These are phyloP conservation scores for Dinoponera quadriceps DNA, from an alignment of 1,140 invertebrate genomes.

Conservation along the genomic window DNA sequence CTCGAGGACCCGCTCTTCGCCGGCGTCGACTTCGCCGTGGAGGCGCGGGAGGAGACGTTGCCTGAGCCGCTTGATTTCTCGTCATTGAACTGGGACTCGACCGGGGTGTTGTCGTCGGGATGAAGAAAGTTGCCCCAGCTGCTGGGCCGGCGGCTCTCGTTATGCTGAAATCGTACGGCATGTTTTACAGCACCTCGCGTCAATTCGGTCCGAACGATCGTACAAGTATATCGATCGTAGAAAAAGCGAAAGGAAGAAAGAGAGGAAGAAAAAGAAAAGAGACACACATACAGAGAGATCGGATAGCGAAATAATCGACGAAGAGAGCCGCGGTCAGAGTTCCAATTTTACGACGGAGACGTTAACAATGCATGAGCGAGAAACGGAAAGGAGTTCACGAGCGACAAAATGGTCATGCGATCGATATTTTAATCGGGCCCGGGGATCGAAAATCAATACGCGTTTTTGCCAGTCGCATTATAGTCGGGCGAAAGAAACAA, in stretches of 20 bases:
- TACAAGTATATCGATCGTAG: background rate
- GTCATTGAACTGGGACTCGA: slow-evolving; percentile 70
- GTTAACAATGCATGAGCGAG: background rate
- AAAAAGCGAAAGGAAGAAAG: background rate
- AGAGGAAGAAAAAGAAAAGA: background rate
- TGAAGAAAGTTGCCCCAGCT: slow-evolving; percentile 20
- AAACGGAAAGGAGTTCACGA: slow-evolving; percentile 6
- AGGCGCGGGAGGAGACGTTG: slow-evolving; percentile 64
- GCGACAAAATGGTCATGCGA: slow-evolving; percentile 12
- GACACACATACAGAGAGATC: too few species aligned
- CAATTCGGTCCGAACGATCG: too few species aligned
- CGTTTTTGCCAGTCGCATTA: background rate
- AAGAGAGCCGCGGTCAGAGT: background rate
- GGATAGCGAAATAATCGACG: background rate
- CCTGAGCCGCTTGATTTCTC: slow-evolving; percentile 69
- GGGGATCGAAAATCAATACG: slow-evolving; percentile 18
- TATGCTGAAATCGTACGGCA: slow-evolving; percentile 55
- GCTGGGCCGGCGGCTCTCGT: slow-evolving; percentile 60
- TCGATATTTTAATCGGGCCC: slow-evolving; percentile 32
- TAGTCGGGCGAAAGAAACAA: background rate
- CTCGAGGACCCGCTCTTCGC: background rate
- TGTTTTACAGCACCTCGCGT: too few species aligned
- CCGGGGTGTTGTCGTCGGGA: slow-evolving; percentile 58
- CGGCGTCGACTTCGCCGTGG: slow-evolving; percentile 66
- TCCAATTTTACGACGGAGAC: slow-evolving; percentile 9